Evolutionary conservation across 2,888 invertebrate genomes (phyloP), one percentile per base, ranked within the genome.

Genomic region (Drosophila planitibia): DNA sequence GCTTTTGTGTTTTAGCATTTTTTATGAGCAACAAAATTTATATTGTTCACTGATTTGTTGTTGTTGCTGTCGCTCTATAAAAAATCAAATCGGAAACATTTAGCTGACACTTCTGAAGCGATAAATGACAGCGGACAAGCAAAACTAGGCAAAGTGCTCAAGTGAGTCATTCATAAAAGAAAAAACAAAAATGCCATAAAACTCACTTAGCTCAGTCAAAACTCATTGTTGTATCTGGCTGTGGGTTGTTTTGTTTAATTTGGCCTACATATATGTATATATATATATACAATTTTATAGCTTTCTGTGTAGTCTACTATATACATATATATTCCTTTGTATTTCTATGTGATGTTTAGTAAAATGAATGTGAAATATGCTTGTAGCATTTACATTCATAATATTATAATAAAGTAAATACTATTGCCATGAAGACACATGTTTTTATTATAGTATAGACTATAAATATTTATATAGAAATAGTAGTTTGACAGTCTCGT

Each of bases 121-220:
- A 35, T 54, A 68, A 71, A 68, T 82, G 81, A 81, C 81, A 81
- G 82, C 73, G 54, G 79, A 82, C 81, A 81, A 66, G 60, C 70
- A 55, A 72, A 68, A 70, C 76, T 58, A 54, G 65, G 35, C 54
- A 61, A 74, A 62, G 30, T 28, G 37, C 39, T 51, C 39, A 19
- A 63, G 57, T 64, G 77, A 76, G 44, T 79, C 76, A 80, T 39
- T 55, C 52, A 25, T 30, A 61, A 22, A 19, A 33, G 5, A 22
- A 22, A 63, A 30, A 30, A 33, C 19, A 54, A 16, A 60, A 59
- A 59, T 19, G 37, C 25, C 28, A 32, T 44, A 57, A 57, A 58
- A 58, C 16, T 41, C 47, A 59, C 25, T 33, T 47, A 47, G 6
- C 37, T 39, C 52, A 51, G 28, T 51, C 16, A 49, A 60, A 61